phyloP scores from a whole-genome alignment of 2,888 invertebrate genomes.

The Frankliniella fusca region DNA sequence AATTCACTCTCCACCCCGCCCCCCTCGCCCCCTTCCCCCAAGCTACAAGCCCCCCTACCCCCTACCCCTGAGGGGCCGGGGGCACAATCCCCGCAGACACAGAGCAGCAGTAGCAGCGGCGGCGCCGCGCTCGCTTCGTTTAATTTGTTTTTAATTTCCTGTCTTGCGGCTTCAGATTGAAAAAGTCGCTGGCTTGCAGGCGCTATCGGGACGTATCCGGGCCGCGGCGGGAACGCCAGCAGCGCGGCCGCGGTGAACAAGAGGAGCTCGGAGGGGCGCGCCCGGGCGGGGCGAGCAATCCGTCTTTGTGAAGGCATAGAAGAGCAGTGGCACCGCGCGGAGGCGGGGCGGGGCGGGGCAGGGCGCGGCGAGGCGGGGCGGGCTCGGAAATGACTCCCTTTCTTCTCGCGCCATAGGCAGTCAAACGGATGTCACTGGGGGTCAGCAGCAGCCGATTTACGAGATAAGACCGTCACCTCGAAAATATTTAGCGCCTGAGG shows the following conservation, averaged over 20 bases:
- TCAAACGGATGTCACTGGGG: too few species aligned
- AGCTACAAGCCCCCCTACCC: neutral
- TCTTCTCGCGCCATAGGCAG: too few species aligned
- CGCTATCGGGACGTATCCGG: neutral
- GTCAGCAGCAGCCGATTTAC: too few species aligned
- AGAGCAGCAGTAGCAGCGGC: neutral
- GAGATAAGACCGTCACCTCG: too few species aligned
- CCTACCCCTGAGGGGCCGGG: neutral
- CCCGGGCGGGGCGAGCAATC: neutral
- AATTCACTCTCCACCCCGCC: neutral
- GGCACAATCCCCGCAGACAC: neutral
- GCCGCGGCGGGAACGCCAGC: neutral
- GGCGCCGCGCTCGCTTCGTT: conserved; percentile 11
- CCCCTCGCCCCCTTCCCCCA: neutral
- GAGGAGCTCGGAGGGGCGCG: neutral
- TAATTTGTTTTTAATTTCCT: conserved; percentile 27
- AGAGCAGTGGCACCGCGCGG: neutral
- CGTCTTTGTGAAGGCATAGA: conserved; percentile 5
- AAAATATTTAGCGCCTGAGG: too few species aligned
- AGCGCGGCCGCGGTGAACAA: neutral
- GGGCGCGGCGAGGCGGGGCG: neutral
- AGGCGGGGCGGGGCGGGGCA: neutral
- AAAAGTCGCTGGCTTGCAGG: neutral
- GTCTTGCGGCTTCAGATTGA: conserved; percentile 12
- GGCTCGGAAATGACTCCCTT: neutral